Evolutionary conservation across 2,797 vertebrate genomes (phyloP), one percentile per base, ranked within the genome.

Genomic region (Megalops cyprinoides): DNA sequence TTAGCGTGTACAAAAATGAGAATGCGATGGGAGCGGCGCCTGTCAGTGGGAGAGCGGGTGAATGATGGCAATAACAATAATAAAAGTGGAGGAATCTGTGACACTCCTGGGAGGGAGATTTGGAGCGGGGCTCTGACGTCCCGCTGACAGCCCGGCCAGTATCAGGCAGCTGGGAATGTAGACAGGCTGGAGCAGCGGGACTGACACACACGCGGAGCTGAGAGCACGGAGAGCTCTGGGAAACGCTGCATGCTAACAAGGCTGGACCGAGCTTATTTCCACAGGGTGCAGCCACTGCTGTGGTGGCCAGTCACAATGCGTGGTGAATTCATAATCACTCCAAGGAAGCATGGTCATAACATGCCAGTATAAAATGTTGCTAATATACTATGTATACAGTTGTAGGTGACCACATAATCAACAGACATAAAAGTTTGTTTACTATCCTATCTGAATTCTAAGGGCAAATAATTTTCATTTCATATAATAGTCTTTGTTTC

Each of bases 141-240:
- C 81, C 79, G 90, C 80, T 89, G 88, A 90, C 88, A 89, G 87
- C 75, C 83, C 82, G 83, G 84, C 84, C 46, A 14, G 86, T 82
- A 44, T 80, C 46, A 81, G 83, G 89, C 89, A 91, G 89, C 90
- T 91, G 89, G 84, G 90, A 90, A 90, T 90, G 88, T 83, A 75
- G 87, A 85, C 34, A 31, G 49, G n/a, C 46, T 37, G 48, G 20
- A 37, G 51, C 75, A 10, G n/a, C 18, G 5, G 31, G 18, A 51
- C 75, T 56, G 23, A 56, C 42, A 42, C 42, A 42, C 25, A 10
- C 20, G 31, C 51, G 8, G 75, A 48, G 49, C 9, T 20, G n/a
- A n/a, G 23, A n/a, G 23, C 73, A 82, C 76, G 76, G 83, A 85
- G 76, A 25, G 20, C 76, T 81, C 82, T 79, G 73, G 79, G 51